Conservation (phyloP, 2,797 vertebrate species). For the Clarias platycephalus region DNA sequence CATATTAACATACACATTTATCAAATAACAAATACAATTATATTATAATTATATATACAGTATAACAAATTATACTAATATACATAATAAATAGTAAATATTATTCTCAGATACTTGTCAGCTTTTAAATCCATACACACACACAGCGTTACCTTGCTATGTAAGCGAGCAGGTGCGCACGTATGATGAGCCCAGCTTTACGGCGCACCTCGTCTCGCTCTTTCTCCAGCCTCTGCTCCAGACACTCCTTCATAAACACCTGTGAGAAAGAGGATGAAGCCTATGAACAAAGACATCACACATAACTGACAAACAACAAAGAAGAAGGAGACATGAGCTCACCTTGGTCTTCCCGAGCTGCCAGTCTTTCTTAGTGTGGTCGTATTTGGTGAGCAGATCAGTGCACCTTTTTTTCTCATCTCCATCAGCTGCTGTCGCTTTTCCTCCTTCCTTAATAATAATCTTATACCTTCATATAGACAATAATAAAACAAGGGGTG, state of each 20-base stretch:
- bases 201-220: conserved; percentile 75
- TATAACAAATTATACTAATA: background rate
- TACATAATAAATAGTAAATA: background rate
- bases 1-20: background rate
- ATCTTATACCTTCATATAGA: conserved; percentile 81
- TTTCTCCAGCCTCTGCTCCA: conserved; percentile 79
- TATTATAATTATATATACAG: background rate
- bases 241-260: conserved; percentile 80
- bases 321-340: conserved; percentile 25
- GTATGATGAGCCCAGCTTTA: conserved; percentile 82
- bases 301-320: background rate
- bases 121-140: background rate
- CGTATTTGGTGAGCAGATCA: conserved; percentile 77
- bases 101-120: background rate
- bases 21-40: background rate
- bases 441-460: conserved; percentile 70
- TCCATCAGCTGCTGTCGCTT: conserved; percentile 52
- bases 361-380: conserved; percentile 83
- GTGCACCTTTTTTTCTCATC: conserved; percentile 79
- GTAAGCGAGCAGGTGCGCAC: conserved; percentile 86
- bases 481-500: background rate
- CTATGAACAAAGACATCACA: background rate
- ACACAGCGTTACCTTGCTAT: conserved; percentile 77
- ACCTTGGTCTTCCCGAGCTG: conserved; percentile 91
- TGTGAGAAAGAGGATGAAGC: conserved; percentile 48